Percentiles rank a stretch among this genome's conserved stretches.
Evolutionary conservation across 2,888 invertebrate species (phyloP).

Genomic region (Lasioglossum marginatum): DNA sequence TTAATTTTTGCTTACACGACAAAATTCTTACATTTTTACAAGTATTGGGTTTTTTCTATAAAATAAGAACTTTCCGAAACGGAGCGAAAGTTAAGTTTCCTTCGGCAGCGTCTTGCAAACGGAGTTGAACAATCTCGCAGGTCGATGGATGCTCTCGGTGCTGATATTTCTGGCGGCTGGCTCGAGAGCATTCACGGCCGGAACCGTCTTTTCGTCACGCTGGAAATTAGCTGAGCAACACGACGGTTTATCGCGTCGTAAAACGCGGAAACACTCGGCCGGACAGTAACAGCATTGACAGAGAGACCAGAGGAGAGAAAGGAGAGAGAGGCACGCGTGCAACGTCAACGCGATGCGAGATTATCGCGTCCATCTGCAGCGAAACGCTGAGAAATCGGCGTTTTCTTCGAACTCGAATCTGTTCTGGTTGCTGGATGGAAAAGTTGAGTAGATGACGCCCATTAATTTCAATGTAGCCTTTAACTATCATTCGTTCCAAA

Average conservation of each 20-base stretch:
- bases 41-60: background rate
- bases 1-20: background rate
- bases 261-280: slow-evolving; percentile 49
- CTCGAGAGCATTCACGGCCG: slow-evolving; percentile 63
- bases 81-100: background rate
- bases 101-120: background rate
- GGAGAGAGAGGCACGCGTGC: background rate
- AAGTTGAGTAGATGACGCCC: background rate
- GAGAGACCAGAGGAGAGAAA: background rate
- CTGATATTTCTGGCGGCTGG: slow-evolving; percentile 55
- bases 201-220: slow-evolving; percentile 69
- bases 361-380: slow-evolving; percentile 4
- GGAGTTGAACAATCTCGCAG: background rate
- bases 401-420: background rate
- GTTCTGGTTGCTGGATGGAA: background rate
- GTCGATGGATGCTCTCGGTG: background rate
- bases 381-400: background rate
- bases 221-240: slow-evolving; percentile 70
- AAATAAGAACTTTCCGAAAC: background rate
- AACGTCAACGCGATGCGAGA: background rate
- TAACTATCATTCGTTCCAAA: no score
- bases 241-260: slow-evolving; percentile 67
- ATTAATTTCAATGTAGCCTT: background rate
- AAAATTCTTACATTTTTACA: background rate
- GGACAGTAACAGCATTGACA: slow-evolving; percentile 25